Conservation (phyloP, 30 jellyfish, hydroid and myxozoan genomes). For the Cassiopea andromeda region DNA sequence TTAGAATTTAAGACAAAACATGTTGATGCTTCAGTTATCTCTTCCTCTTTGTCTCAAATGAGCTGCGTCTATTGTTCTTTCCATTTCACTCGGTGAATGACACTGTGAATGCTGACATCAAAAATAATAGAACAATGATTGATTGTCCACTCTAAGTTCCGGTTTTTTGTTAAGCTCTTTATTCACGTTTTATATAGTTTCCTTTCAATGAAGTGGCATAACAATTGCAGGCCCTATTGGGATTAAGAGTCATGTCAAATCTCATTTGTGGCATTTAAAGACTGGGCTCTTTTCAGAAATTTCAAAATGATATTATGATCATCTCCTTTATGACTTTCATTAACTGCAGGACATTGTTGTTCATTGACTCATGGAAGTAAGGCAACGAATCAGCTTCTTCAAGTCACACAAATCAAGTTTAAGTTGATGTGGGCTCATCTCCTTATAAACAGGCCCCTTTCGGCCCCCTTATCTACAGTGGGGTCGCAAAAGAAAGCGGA, state of each 20-base stretch:
- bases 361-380: background rate
- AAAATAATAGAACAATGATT: conserved; percentile 29
- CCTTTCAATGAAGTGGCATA: conserved; percentile 13
- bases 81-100: background rate
- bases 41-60: conserved; percentile 40
- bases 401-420: too few species aligned
- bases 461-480: too few species aligned
- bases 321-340: background rate
- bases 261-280: conserved; percentile 36
- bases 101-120: conserved; percentile 8
- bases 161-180: conserved; percentile 23
- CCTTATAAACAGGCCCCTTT: too few species aligned
- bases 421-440: too few species aligned
- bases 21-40: conserved; percentile 39
- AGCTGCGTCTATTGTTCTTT: conserved; percentile 21
- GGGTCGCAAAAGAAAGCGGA: too few species aligned
- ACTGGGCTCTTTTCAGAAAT: background rate
- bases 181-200: conserved; percentile 3
- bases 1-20: conserved; percentile 18
- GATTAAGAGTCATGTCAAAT: conserved; percentile 6
- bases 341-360: background rate
- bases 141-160: conserved; percentile 31
- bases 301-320: background rate
- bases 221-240: background rate
- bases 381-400: too few species aligned